phyloP scores from a whole-genome alignment of 2,888 invertebrate genomes.

The Megaustenia siamemsis region DNA sequence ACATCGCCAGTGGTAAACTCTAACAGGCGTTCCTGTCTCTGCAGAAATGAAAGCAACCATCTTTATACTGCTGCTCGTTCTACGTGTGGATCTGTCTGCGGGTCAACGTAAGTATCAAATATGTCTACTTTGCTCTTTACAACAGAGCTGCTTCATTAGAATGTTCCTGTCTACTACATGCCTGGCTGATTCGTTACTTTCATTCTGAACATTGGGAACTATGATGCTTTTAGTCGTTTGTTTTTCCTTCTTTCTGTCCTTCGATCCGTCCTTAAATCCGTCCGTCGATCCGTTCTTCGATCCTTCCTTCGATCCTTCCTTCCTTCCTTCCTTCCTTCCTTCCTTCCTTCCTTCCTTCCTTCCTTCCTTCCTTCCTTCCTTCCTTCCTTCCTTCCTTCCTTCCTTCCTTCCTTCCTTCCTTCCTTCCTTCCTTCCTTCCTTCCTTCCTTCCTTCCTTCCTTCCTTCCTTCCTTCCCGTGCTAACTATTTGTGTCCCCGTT shows the following conservation, averaged over 20 bases:
- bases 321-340: background rate
- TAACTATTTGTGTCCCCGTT: too few species aligned
- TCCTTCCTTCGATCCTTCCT: background rate
- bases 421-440: constrained; percentile 15
- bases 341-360: constrained; percentile 13
- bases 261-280: background rate
- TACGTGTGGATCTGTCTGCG: too few species aligned
- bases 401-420: constrained; percentile 16
- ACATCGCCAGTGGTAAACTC: too few species aligned
- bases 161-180: too few species aligned
- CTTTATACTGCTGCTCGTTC: too few species aligned
- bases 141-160: too few species aligned
- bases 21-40: too few species aligned
- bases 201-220: too few species aligned
- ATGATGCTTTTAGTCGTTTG: background rate
- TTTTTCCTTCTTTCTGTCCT: background rate
- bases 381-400: constrained; percentile 5
- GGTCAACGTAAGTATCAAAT: too few species aligned
- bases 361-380: background rate
- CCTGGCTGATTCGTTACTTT: too few species aligned
- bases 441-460: background rate
- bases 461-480: background rate
- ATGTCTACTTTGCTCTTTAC: too few species aligned
- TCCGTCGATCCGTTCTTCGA: background rate
- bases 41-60: too few species aligned